These are phyloP conservation scores for Omphaloscelis lunosa DNA, from an alignment of 2,888 invertebrate species.

Conservation along the genomic window DNA sequence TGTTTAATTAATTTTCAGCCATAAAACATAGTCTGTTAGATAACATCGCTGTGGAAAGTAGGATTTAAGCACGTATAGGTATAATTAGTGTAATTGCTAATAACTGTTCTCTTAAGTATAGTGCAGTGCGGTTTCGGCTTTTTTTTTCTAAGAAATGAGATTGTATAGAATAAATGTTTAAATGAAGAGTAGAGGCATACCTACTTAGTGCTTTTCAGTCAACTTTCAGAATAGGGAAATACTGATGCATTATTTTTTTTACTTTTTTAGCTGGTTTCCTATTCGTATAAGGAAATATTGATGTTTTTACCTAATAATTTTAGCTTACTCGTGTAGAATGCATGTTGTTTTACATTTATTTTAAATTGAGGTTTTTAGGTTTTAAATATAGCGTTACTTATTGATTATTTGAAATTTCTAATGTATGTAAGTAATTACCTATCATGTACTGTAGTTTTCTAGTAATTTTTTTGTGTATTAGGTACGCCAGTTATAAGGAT, in stretches of 20 bases:
- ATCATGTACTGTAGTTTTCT: neutral
- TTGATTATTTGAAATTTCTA: constrained; percentile 1
- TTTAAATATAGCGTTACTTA: neutral
- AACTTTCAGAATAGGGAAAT: neutral
- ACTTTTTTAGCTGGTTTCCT: constrained; percentile 11
- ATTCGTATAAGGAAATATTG: constrained; percentile 12
- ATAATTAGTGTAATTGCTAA: constrained; percentile 74
- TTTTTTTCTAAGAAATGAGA: constrained; percentile 72
- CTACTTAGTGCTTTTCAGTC: neutral
- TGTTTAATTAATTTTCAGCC: constrained; percentile 81
- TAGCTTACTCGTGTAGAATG: neutral
- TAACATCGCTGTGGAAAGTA: constrained; percentile 69
- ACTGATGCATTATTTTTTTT: neutral
- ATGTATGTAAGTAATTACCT: neutral
- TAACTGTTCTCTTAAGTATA: constrained; percentile 66
- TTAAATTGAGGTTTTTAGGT: neutral
- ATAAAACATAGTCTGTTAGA: constrained; percentile 70
- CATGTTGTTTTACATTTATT: constrained; percentile 1
- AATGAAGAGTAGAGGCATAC: neutral
- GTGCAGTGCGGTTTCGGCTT: constrained; percentile 66
- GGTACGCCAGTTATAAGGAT: neutral
- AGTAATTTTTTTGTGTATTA: neutral
- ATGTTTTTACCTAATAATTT: neutral
- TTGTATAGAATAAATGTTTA: neutral
- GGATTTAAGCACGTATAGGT: constrained; percentile 62